Evolutionary conservation across 2,113 vertebrate species (phyloP).

Genomic region (Microcebus ravelobensis): DNA sequence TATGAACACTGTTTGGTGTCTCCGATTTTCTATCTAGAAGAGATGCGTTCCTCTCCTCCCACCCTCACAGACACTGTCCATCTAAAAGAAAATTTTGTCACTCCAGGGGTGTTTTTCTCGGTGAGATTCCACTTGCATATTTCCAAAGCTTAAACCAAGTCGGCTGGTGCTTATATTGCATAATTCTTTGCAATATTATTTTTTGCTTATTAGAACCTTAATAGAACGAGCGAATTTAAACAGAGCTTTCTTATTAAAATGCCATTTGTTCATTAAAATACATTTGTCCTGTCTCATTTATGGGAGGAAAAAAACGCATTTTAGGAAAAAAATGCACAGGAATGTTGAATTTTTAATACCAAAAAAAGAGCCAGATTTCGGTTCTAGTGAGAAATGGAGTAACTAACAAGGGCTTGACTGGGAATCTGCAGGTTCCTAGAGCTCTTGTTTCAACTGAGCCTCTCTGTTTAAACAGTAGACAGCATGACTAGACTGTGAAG

Average conservation of each 20-base stretch:
- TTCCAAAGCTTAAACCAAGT: constrained; percentile 16
- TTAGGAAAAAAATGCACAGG: not conserved
- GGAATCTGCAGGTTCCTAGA: not conserved
- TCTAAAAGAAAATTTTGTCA: constrained; percentile 49
- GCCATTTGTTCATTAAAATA: constrained; percentile 65
- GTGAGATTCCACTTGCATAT: constrained; percentile 42
- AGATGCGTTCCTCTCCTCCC: not conserved
- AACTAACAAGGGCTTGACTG: rapidly evolving
- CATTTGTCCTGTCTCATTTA: constrained; percentile 33
- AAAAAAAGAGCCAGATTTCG: not conserved
- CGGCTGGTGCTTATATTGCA: not conserved
- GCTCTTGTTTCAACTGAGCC: not conserved
- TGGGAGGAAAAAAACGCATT: not conserved
- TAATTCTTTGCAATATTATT: constrained; percentile 22
- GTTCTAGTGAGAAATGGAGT: not conserved
- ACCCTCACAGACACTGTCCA: not conserved
- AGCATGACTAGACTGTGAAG: not conserved
- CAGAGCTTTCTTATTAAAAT: constrained; percentile 61
- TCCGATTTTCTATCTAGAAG: not conserved
- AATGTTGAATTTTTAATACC: not conserved
- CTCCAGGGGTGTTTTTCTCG: not conserved
- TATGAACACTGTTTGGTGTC: not conserved
- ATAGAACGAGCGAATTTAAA: constrained; percentile 55
- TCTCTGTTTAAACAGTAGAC: not conserved
- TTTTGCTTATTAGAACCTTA: constrained; percentile 41